phyloP scores from a whole-genome alignment of 2,797 vertebrate species.

The Limnodromus scolopaceus region DNA sequence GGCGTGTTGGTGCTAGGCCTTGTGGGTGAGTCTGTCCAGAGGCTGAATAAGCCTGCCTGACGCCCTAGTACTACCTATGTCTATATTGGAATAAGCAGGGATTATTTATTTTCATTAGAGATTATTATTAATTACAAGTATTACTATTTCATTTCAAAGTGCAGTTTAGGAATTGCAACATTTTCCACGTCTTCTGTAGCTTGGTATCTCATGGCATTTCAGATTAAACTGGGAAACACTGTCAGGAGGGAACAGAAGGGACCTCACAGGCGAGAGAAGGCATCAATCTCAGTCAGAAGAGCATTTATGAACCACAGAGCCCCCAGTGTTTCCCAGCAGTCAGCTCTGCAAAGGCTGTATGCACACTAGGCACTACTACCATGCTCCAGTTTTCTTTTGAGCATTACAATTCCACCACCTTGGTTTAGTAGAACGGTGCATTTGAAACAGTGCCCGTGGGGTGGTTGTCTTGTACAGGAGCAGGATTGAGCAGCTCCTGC shows the following conservation, averaged over 20 bases:
- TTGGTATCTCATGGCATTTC: neutral
- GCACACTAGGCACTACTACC: neutral
- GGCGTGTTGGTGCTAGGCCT: conserved; percentile 30
- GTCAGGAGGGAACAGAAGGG: neutral
- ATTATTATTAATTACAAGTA: conserved; percentile 36
- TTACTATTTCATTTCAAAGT: conserved; percentile 19
- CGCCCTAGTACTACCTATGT: neutral
- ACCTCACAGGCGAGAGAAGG: neutral
- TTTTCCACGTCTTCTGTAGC: neutral
- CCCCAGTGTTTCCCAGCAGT: neutral
- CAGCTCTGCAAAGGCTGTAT: neutral
- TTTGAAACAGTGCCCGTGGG: neutral
- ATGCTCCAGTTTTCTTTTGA: neutral
- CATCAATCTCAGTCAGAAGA: neutral
- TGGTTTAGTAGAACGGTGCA: fast-evolving
- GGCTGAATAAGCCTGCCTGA: conserved; percentile 38
- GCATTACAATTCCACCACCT: neutral
- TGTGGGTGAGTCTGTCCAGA: conserved; percentile 26
- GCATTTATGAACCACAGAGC: neutral
- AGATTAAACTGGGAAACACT: neutral
- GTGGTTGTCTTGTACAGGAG: neutral
- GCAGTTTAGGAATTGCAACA: conserved; percentile 10
- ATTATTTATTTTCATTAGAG: neutral
- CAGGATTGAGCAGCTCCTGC: neutral
- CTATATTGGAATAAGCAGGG: neutral